Evolutionary conservation across 2,888 invertebrate genomes (phyloP).

Genomic region (Icerya purchasi): DNA sequence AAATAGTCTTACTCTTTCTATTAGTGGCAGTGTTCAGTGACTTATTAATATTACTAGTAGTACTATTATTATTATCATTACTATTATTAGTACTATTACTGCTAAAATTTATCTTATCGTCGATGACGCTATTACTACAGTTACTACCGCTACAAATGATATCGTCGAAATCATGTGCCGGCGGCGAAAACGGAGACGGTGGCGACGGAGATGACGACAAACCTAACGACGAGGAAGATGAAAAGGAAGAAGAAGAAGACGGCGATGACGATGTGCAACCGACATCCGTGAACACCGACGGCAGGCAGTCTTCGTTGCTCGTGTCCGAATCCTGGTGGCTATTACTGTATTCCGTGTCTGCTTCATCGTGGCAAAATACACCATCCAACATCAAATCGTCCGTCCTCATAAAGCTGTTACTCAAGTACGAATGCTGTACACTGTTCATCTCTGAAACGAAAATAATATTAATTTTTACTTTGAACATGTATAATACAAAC

Average conservation of each 20-base stretch:
- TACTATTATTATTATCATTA: not conserved
- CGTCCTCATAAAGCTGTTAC: not conserved
- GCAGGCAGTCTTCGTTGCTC: not conserved
- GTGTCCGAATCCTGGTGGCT: not conserved
- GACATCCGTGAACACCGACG: not conserved
- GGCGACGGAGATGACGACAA: not conserved
- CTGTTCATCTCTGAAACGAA: not conserved
- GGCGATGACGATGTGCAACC: too few species aligned
- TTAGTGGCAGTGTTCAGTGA: slow-evolving; percentile 2
- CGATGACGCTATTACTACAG: not conserved
- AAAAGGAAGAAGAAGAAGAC: not conserved
- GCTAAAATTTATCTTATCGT: not conserved
- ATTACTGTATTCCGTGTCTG: not conserved
- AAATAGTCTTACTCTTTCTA: slow-evolving; percentile 1
- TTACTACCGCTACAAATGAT: not conserved
- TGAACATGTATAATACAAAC: too few species aligned
- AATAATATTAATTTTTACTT: too few species aligned
- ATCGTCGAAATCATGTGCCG: not conserved
- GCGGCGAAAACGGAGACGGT: not conserved
- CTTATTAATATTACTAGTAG: not conserved
- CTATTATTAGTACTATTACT: not conserved
- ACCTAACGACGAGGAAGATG: not conserved
- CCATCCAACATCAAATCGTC: too few species aligned
- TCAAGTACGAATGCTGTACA: not conserved
- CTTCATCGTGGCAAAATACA: not conserved